Percentiles rank a stretch among this genome's conserved stretches.
phyloP scores from a whole-genome alignment of 37 sponge, comb jelly and placozoan genomes.

The Bolinopsis microptera region DNA sequence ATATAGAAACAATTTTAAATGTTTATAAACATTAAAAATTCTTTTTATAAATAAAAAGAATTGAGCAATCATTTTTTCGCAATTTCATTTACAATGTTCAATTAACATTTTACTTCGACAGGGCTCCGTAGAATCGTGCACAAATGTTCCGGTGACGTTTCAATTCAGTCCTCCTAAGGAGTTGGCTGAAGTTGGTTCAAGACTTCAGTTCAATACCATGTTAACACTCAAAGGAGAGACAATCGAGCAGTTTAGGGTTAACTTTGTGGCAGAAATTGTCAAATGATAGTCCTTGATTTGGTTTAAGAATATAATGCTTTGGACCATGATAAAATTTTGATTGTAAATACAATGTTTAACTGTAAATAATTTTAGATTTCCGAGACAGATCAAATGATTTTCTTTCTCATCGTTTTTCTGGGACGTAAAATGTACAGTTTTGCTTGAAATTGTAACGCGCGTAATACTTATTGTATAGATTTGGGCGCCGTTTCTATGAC shows the following conservation, averaged over 20 bases:
- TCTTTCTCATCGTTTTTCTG: neutral
- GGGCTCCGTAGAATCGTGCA: conserved; percentile 27
- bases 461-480: neutral
- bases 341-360: neutral
- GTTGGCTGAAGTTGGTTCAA: neutral
- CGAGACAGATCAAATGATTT: neutral
- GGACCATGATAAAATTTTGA: neutral
- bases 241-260: conserved; percentile 46
- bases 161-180: conserved; percentile 51
- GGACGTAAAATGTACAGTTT: neutral
- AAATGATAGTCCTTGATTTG: neutral
- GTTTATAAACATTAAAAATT: neutral
- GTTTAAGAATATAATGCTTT: neutral
- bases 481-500: neutral
- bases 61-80: too few species aligned
- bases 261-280: conserved; percentile 46
- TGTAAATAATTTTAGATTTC: too few species aligned
- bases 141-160: conserved; percentile 6
- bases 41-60: too few species aligned
- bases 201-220: conserved; percentile 22
- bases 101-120: neutral
- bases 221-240: conserved; percentile 53
- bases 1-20: neutral
- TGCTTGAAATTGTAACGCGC: neutral
- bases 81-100: too few species aligned